Conservation (phyloP, 2,113 vertebrate species). For the Lichenostomus cassidix region DNA sequence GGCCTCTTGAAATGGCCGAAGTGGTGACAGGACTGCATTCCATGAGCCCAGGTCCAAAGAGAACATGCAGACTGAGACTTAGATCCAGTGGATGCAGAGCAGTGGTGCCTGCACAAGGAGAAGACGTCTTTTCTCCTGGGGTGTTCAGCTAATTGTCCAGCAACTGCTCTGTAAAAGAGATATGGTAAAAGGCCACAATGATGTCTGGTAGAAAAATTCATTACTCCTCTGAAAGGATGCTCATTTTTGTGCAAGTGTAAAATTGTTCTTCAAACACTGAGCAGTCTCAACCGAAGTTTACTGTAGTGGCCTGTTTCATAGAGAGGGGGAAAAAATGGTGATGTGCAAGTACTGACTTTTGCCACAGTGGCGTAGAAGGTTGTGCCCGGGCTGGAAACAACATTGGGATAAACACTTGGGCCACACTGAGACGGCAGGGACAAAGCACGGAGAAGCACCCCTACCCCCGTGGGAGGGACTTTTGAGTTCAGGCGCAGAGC, state of each 20-base stretch:
- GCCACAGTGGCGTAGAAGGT: neutral
- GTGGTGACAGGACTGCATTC: neutral
- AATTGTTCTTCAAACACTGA: neutral
- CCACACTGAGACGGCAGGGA: neutral
- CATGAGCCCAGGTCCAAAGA: neutral
- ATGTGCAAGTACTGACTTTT: neutral
- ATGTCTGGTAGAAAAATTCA: neutral
- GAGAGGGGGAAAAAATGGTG: accelerated
- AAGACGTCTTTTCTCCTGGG: neutral
- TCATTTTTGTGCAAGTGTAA: neutral
- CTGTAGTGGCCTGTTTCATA: neutral
- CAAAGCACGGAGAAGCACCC: accelerated
- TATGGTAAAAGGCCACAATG: neutral
- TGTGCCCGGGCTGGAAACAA: neutral
- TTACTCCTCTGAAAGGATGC: neutral
- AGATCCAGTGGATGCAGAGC: accelerated
- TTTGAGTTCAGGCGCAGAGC: accelerated
- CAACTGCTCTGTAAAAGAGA: neutral
- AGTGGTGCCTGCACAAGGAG: neutral
- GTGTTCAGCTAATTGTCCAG: neutral
- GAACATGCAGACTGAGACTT: neutral
- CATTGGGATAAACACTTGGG: neutral
- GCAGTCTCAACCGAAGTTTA: neutral
- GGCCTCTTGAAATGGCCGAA: neutral
- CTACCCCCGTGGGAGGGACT: too few species aligned